Evolutionary conservation across 2,797 vertebrate species (phyloP), one percentile per base, ranked within the genome.

Genomic region (Adrianichthys oophorus): DNA sequence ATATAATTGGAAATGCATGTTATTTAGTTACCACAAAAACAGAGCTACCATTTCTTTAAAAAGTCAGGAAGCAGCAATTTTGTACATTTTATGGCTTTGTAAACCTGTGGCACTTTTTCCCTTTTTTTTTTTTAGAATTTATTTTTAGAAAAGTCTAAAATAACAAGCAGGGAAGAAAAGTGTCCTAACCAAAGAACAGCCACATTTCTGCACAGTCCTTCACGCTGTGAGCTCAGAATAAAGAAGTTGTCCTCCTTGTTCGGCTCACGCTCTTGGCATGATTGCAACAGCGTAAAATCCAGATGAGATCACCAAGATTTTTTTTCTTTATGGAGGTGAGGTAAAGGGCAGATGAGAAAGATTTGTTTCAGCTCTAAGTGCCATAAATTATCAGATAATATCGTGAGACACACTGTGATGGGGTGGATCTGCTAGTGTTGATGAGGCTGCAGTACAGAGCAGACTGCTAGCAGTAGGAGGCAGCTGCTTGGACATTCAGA

Each of bases 391-490:
- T 62, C 63, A 59, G 48, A 29, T 41, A n/a, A 50, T 21, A 52
- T 57, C 26, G 53, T 49, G 58, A 53, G 45, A 47, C 42, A 43
- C 18, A 16, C 5, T 26, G 52, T 41, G 64, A 70, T 50, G 41
- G 40, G 49, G 18, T 50, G 58, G 59, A 52, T 68, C 57, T 65
- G 56, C 64, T 77, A 70, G 64, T 72, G 73, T 67, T 58, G 50
- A 60, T 69, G 67, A 70, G 67, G 68, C 55, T 72, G 64, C 67
- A 48, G 52, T 4, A 7, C 51, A 69, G 70, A 21, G 62, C 63
- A 77, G 72, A 65, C 70, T 72, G 77, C 46, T 69, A 66, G 62
- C 26, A 1, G 60, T 73, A 47, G 67, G 62, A 74, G 66, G 45
- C 74, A 54, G 76, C 61, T 63, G 43, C 62, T 53, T 63, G 58